Base-by-base conservation (phyloP, 2,797 vertebrate genomes). In the Phylloscopus collybita region DNA sequence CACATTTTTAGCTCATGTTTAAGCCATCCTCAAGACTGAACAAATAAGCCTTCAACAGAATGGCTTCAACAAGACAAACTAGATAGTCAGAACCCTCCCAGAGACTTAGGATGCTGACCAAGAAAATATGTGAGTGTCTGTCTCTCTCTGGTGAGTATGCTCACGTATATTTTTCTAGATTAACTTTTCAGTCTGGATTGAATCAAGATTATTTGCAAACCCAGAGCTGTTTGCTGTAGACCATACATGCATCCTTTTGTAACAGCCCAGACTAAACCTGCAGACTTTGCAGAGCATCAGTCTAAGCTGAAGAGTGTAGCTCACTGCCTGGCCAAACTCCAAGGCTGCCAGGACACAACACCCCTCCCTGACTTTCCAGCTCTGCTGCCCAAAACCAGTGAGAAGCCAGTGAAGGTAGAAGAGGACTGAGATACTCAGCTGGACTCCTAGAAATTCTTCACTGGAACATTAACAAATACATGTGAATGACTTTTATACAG, bases 61-160 rank as follows among this genome's bases (percentile, higher is more conserved):
- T 64, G 87, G 57, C 80, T 93, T 90, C 80, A 81, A 66, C 47
- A 90, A 73, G 80, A 84, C 26, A 75, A 90, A 86, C 40, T 42
- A 71, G 73, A 79, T 27, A 66, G 66, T 74, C n/a, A 92, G 70
- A 90, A 29, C n/a, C 29, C 70, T 72, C 20, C 21, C 65, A 64
- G 18, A 93, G 59, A 75, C 44, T 10, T 25, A 54, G 64, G 11
- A 64, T 49, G 40, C 49, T 49, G 36, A 14, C 8, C 65, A 91
- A 53, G 40, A 89, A 75, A 83, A 81, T 11, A 90, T 6, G 14
- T 47, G 45, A 90, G 92, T 0, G 1, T 49, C 9, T 20, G 22
- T 45, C 10, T 69, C 38, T 86, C 69, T 70, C 14, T 54, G 70
- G 20, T 44, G 10, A 22, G 3, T 15, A 62, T 22, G 38, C 36